phyloP scores from a whole-genome alignment of 2,113 vertebrate genomes.

The Rhodinocichla rosea region DNA sequence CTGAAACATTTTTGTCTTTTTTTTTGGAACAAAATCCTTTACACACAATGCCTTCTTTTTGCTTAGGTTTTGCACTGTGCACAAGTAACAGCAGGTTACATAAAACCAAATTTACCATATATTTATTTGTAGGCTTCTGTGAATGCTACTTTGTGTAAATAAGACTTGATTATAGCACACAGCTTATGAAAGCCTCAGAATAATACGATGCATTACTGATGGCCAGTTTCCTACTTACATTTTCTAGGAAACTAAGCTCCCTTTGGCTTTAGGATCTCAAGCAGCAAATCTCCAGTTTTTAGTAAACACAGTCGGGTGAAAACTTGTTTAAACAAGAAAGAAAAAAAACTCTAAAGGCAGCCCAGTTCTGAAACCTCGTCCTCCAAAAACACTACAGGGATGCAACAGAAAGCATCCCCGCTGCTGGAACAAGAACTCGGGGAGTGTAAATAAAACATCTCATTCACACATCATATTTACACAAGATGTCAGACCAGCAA shows the following conservation, averaged over 20 bases:
- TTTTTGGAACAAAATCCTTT: constrained; percentile 7
- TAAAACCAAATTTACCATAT: neutral
- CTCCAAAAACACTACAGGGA: neutral
- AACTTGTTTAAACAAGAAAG: neutral
- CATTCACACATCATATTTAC: neutral
- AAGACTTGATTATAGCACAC: constrained; percentile 11
- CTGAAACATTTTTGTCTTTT: neutral
- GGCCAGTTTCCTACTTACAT: constrained; percentile 7
- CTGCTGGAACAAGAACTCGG: neutral
- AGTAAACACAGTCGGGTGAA: neutral
- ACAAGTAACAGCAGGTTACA: constrained; percentile 8
- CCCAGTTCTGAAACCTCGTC: neutral
- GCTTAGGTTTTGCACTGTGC: neutral
- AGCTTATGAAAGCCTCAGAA: constrained; percentile 5
- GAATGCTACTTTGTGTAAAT: constrained; percentile 7
- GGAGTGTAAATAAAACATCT: constrained; percentile 12
- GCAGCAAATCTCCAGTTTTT: neutral
- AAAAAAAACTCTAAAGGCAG: neutral
- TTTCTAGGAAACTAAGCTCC: neutral
- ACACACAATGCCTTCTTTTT: neutral
- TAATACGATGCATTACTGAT: neutral
- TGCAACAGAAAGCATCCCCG: neutral
- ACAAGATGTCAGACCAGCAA: constrained; percentile 38
- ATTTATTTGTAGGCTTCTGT: neutral
- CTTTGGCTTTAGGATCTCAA: neutral